phyloP scores from a whole-genome alignment of 2,113 vertebrate genomes.

The Etheostoma spectabile region DNA sequence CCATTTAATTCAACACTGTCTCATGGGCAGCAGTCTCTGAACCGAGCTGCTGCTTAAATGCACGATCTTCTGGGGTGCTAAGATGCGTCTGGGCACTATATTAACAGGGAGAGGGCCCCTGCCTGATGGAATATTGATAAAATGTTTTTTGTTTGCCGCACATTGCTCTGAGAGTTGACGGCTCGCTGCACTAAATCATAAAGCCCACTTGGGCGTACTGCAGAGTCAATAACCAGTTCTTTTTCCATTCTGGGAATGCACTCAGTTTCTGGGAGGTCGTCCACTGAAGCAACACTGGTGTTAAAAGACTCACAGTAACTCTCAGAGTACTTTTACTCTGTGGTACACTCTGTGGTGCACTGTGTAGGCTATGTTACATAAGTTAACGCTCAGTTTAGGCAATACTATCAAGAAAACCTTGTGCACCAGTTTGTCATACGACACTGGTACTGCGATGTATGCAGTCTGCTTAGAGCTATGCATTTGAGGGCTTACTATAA shows the following conservation, averaged over 20 bases:
- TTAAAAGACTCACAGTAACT: slow-evolving; percentile 40
- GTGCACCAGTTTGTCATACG: slow-evolving; percentile 2
- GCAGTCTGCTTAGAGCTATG: background rate
- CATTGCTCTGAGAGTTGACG: slow-evolving; percentile 79
- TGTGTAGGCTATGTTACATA: background rate
- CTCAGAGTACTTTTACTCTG: slow-evolving; percentile 31
- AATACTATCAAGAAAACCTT: background rate
- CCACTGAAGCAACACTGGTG: slow-evolving; percentile 57
- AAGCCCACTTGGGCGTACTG: slow-evolving; percentile 74
- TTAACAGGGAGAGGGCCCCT: slow-evolving; percentile 73
- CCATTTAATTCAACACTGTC: slow-evolving; percentile 59
- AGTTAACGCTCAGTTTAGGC: background rate
- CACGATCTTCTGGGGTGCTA: slow-evolving; percentile 47
- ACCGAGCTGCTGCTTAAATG: slow-evolving; percentile 49
- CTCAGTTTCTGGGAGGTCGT: slow-evolving; percentile 64
- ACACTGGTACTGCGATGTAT: background rate
- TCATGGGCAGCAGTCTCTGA: slow-evolving; percentile 36
- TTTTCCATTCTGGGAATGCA: slow-evolving; percentile 75
- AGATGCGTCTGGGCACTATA: slow-evolving; percentile 63
- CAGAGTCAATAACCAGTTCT: slow-evolving; percentile 78
- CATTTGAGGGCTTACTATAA: background rate
- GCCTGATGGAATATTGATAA: slow-evolving; percentile 84
- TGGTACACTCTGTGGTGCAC: slow-evolving; percentile 7
- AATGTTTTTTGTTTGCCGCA: slow-evolving; percentile 81
- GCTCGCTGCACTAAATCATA: slow-evolving; percentile 82